phyloP scores from a whole-genome alignment of 2,888 invertebrate species.

The Polietes domitor region DNA sequence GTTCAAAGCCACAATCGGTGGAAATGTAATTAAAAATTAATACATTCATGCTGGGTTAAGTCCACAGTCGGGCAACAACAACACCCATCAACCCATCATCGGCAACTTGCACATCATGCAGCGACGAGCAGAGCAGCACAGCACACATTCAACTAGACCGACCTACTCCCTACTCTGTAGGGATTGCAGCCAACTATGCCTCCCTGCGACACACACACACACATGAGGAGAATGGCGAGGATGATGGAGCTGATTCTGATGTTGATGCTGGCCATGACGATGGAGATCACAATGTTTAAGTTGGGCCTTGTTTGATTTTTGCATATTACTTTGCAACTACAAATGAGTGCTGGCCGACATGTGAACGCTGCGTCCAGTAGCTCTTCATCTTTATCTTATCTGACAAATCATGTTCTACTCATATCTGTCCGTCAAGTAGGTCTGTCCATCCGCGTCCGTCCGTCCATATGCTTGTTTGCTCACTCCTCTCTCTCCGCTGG shows the following conservation, averaged over 20 bases:
- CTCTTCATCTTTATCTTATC: slow-evolving; percentile 59
- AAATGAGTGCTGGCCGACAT: background rate
- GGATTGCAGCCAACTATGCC: background rate
- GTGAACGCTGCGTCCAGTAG: slow-evolving; percentile 48
- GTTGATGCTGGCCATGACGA: background rate
- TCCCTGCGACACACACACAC: background rate
- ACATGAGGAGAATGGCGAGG: background rate
- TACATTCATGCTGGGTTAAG: slow-evolving; percentile 67
- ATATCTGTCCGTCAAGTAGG: slow-evolving; percentile 40
- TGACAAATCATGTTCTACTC: slow-evolving; percentile 62
- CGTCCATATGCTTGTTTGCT: background rate
- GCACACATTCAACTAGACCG: background rate
- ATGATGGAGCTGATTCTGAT: slow-evolving; percentile 15
- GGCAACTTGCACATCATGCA: background rate
- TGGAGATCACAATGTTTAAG: background rate
- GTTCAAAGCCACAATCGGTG: slow-evolving; percentile 66
- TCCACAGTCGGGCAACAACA: slow-evolving; percentile 5
- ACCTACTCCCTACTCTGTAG: background rate
- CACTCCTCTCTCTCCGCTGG: background rate
- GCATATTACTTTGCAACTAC: slow-evolving; percentile 20
- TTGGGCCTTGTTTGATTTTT: slow-evolving; percentile 11
- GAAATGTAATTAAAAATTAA: slow-evolving; percentile 72
- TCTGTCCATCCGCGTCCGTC: background rate
- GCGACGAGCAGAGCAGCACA: background rate
- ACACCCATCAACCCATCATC: slow-evolving; percentile 3